These are phyloP conservation scores for Ptychochromis oligacanthus DNA, from an alignment of 2,113 vertebrate species.

Conservation along the genomic window DNA sequence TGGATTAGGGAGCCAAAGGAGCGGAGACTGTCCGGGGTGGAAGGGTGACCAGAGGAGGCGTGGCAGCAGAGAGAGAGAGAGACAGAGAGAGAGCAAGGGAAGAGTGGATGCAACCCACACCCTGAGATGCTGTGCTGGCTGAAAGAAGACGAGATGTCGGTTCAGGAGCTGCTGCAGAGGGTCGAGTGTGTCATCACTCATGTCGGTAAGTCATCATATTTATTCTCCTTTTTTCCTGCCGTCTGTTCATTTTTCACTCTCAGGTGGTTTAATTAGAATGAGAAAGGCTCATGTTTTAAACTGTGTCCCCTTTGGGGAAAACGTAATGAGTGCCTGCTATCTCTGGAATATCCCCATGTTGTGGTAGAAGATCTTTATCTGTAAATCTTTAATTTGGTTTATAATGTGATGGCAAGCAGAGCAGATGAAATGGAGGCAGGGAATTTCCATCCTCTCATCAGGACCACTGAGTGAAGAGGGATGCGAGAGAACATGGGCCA, in stretches of 20 bases:
- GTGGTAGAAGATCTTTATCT: neutral
- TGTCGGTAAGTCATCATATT: slow-evolving; percentile 84
- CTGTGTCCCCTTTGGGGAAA: neutral
- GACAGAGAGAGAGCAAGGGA: slow-evolving; percentile 23
- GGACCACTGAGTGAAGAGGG: slow-evolving; percentile 30
- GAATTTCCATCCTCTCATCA: slow-evolving; percentile 45
- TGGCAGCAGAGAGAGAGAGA: slow-evolving; percentile 44
- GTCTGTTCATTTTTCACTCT: neutral
- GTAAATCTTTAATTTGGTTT: neutral
- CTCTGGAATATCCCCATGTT: neutral
- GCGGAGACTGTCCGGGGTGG: neutral
- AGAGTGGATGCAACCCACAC: slow-evolving; percentile 66
- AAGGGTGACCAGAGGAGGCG: slow-evolving; percentile 46
- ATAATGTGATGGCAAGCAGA: neutral
- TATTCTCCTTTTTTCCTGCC: neutral
- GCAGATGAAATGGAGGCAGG: slow-evolving; percentile 1
- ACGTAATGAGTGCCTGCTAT: neutral
- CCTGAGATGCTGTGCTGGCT: slow-evolving; percentile 91
- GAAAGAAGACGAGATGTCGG: slow-evolving; percentile 93
- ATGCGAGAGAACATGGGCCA: slow-evolving; percentile 13
- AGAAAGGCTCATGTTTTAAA: neutral
- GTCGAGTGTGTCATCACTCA: slow-evolving; percentile 92
- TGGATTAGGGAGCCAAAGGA: slow-evolving; percentile 9
- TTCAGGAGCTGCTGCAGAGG: slow-evolving; percentile 89
- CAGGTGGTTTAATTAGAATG: neutral